These are phyloP conservation scores for Neomorphus geoffroyi DNA, from an alignment of 2,797 vertebrate genomes.

Conservation along the genomic window DNA sequence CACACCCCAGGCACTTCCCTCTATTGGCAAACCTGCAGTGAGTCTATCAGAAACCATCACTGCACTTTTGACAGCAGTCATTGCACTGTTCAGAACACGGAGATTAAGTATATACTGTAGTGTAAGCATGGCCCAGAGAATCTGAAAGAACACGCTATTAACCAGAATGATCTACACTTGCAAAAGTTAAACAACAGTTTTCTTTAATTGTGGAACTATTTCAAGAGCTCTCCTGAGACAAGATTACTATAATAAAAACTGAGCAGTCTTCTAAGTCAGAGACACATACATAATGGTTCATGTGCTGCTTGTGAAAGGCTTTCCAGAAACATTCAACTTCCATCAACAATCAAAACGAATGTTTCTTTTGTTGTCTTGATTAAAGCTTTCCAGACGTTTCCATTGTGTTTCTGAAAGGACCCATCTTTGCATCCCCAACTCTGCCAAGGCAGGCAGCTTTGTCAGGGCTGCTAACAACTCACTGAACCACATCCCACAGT, in stretches of 20 bases:
- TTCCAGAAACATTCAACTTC: background rate
- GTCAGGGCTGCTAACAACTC: slow-evolving; percentile 77
- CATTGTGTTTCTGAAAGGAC: slow-evolving; percentile 62
- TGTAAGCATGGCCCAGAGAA: background rate
- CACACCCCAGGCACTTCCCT: background rate
- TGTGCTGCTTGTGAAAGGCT: background rate
- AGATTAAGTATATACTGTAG: background rate
- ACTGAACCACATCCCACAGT: slow-evolving; percentile 80
- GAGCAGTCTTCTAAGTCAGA: background rate
- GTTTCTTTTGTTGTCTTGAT: slow-evolving; percentile 66
- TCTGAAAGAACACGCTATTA: background rate
- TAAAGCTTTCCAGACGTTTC: slow-evolving; percentile 71
- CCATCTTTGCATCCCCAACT: slow-evolving; percentile 84
- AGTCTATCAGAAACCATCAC: background rate
- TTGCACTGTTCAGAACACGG: background rate
- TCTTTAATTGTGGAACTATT: background rate
- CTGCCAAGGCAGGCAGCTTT: slow-evolving; percentile 74
- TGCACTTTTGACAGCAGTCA: background rate
- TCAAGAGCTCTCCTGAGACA: background rate
- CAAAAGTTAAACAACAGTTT: background rate
- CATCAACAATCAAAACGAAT: slow-evolving; percentile 76
- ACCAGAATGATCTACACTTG: background rate
- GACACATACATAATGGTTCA: background rate
- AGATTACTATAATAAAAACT: background rate
- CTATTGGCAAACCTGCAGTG: background rate